Conservation (phyloP, 2,113 vertebrate species). For the Urocolius indicus region DNA sequence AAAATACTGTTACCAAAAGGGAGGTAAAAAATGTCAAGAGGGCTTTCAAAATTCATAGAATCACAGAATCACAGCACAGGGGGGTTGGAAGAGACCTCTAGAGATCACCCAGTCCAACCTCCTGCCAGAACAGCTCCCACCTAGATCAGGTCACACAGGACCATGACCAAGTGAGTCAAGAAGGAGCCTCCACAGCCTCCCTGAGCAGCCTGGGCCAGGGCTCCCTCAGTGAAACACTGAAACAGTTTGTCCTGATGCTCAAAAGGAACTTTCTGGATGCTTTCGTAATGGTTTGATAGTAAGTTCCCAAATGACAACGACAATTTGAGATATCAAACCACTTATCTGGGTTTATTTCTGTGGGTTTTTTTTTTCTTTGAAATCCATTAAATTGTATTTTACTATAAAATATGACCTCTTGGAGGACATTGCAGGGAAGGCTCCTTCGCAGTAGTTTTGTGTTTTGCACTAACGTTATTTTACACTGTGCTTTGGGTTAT, state of each 20-base stretch:
- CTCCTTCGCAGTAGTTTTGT: neutral
- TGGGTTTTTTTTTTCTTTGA: too few species aligned
- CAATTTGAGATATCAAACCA: neutral
- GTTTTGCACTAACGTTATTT: neutral
- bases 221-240: too few species aligned
- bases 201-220: too few species aligned
- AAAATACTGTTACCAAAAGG: neutral
- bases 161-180: too few species aligned
- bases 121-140: too few species aligned
- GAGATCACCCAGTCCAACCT: too few species aligned
- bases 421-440: neutral
- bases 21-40: neutral
- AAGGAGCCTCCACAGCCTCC: too few species aligned
- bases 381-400: neutral
- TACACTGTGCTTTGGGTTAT: neutral
- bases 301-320: neutral
- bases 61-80: too few species aligned
- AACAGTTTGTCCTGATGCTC: too few species aligned
- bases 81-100: too few species aligned
- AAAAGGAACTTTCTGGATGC: too few species aligned
- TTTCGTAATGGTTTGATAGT: neutral
- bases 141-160: too few species aligned
- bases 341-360: neutral
- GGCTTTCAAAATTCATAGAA: neutral
- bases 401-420: fast-evolving